Conservation (phyloP, 2,797 vertebrate genomes). For the Macropus fuliginosus region DNA sequence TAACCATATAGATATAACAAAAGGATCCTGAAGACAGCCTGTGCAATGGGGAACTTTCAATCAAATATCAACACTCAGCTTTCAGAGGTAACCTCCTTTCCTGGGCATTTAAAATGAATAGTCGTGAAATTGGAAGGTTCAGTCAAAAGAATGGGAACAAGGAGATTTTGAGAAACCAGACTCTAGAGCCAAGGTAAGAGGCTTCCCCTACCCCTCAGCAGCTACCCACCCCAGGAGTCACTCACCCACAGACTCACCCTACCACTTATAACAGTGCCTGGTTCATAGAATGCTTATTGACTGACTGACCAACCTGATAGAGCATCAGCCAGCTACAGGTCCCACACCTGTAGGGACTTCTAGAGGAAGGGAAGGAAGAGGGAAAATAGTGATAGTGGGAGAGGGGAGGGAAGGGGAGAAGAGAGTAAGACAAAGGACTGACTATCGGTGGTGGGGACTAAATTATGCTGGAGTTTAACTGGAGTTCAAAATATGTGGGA, state of each 20-base stretch:
- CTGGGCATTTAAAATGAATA: background rate
- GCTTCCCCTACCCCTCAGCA: background rate
- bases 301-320: background rate
- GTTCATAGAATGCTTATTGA: background rate
- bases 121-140: background rate
- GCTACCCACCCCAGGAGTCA: background rate
- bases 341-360: background rate
- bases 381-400: accelerated
- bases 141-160: background rate
- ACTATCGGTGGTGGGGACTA: background rate
- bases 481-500: background rate
- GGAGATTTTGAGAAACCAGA: background rate
- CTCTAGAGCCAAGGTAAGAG: background rate
- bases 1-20: background rate
- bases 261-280: background rate
- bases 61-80: background rate
- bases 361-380: background rate
- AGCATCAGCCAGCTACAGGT: background rate
- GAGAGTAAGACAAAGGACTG: background rate
- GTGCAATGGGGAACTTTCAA: background rate
- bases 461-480: background rate
- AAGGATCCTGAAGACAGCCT: background rate
- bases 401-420: accelerated
- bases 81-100: background rate
- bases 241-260: background rate